These are phyloP conservation scores for Melanotaenia duboulayi DNA, from an alignment of 2,113 vertebrate species.

Conservation along the genomic window DNA sequence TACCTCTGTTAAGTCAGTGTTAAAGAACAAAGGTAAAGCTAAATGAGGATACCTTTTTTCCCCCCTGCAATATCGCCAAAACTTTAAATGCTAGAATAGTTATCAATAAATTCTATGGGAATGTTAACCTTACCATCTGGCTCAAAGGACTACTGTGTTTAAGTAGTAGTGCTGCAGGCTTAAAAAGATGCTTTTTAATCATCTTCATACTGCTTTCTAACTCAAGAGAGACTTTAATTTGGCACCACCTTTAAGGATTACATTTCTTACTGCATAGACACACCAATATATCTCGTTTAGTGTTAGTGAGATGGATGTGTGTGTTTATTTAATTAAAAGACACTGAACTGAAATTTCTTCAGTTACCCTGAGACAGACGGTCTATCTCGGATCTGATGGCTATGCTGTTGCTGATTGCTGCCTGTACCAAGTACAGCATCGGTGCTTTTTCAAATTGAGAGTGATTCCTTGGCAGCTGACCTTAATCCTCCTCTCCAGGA, in stretches of 20 bases:
- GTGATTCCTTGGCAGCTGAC: constrained; percentile 65
- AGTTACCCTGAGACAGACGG: not conserved
- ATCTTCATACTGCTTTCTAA: not conserved
- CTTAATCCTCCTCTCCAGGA: constrained; percentile 69
- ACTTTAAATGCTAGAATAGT: too few species aligned
- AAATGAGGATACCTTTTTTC: not conserved
- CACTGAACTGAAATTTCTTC: not conserved
- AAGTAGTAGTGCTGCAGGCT: not conserved
- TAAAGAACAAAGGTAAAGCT: not conserved
- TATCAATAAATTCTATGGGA: not conserved
- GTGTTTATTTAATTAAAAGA: not conserved
- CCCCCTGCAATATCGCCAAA: too few species aligned
- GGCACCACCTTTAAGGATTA: not conserved
- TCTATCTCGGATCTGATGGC: not conserved
- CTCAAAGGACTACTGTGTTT: not conserved
- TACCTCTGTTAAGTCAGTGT: too few species aligned
- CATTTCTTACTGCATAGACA: not conserved
- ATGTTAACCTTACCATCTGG: not conserved
- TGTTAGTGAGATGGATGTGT: not conserved
- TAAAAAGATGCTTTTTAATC: not conserved
- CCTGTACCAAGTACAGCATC: constrained; percentile 2
- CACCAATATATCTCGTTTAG: not conserved
- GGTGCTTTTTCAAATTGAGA: constrained; percentile 33
- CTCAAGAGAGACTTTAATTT: not conserved
- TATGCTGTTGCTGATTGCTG: not conserved